These are phyloP conservation scores for Malthinus seriepunctatus DNA, from an alignment of 2,888 invertebrate species.

Conservation along the genomic window DNA sequence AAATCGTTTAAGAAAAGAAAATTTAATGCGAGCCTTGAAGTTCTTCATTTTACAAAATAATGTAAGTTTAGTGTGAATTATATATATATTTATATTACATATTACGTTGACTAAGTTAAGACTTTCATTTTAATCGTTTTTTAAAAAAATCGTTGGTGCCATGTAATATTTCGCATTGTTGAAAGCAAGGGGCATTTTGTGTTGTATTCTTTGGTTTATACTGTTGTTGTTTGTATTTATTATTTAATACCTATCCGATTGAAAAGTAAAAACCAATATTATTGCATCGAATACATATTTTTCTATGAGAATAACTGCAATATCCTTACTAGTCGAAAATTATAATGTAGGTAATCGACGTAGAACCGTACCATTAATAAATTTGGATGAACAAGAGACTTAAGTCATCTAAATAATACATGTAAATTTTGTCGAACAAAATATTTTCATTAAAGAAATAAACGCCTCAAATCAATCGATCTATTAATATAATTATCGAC, in stretches of 20 bases:
- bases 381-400: not conserved
- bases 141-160: conserved; percentile 3
- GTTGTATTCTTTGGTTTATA: conserved; percentile 3
- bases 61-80: too few relatives aligned
- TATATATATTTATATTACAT: conserved; percentile 8
- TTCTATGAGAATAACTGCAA: conserved; percentile 35
- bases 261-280: conserved; percentile 4
- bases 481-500: conserved; percentile 5
- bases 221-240: conserved; percentile 7
- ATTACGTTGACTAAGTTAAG: conserved; percentile 3
- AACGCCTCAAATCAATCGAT: not conserved
- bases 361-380: not conserved
- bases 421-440: conserved; percentile 1
- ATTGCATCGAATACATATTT: conserved; percentile 16
- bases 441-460: not conserved
- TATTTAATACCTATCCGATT: conserved; percentile 1
- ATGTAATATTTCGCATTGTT: not conserved
- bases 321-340: conserved; percentile 41
- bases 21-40: too few relatives aligned
- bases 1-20: too few relatives aligned
- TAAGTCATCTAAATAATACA: too few relatives aligned
- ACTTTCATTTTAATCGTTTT: conserved; percentile 3
- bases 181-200: conserved; percentile 16
- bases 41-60: not conserved
- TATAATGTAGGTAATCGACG: conserved; percentile 7